These are phyloP conservation scores for Nomada goodeniana DNA, from an alignment of 2,888 invertebrate genomes.

Conservation along the genomic window DNA sequence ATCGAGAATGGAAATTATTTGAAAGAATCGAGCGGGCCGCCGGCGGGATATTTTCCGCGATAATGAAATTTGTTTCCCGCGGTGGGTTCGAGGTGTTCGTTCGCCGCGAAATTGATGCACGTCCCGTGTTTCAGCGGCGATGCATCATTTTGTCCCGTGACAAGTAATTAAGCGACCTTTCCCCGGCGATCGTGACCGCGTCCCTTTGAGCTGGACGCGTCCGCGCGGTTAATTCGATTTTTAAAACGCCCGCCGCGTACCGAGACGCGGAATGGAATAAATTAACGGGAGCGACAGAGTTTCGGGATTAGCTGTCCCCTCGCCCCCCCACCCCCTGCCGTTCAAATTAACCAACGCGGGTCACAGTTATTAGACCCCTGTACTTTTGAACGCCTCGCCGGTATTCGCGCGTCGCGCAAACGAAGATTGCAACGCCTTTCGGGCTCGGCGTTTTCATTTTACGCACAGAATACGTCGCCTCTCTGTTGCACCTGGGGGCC, in stretches of 20 bases:
- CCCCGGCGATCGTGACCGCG: conserved; percentile 2
- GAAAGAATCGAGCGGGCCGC: conserved; percentile 20
- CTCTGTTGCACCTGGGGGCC: background rate
- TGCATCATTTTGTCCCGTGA: conserved; percentile 49
- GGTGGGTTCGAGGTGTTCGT: background rate
- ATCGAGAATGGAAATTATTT: conserved; percentile 34
- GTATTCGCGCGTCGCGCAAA: too few species aligned
- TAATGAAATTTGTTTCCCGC: conserved; percentile 44
- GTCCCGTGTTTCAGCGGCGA: conserved; percentile 39
- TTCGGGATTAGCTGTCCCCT: background rate
- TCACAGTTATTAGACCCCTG: too few species aligned
- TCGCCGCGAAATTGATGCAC: conserved; percentile 46
- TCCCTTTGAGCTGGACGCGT: conserved; percentile 23
- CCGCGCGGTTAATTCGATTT: conserved; percentile 44
- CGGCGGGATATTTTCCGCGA: conserved; percentile 34
- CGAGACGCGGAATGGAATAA: conserved; percentile 18
- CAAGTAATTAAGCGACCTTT: conserved; percentile 54
- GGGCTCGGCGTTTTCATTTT: background rate
- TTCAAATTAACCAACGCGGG: background rate
- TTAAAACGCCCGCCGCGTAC: conserved; percentile 20
- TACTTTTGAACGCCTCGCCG: too few species aligned
- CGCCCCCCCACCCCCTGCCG: background rate
- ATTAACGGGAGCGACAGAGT: conserved; percentile 6
- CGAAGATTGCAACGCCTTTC: background rate
- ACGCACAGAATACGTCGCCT: too few species aligned